These are phyloP conservation scores for Eustalomyia histrio DNA, from an alignment of 2,888 invertebrate species.

Conservation along the genomic window DNA sequence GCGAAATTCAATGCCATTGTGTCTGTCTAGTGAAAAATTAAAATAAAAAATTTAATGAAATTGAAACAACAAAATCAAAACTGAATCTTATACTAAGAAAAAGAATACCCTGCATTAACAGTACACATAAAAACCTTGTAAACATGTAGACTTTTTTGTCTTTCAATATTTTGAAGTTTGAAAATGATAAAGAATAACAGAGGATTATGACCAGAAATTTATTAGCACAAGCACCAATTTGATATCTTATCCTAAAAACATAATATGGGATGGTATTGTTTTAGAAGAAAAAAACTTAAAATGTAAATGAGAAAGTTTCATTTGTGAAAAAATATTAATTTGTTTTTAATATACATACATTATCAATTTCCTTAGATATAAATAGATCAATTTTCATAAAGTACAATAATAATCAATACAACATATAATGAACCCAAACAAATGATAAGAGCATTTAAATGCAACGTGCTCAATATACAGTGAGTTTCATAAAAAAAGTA, in stretches of 20 bases:
- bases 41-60: constrained; percentile 39
- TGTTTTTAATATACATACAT: too few species aligned
- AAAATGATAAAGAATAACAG: constrained; percentile 20
- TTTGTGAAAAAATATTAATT: too few species aligned
- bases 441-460: too few species aligned
- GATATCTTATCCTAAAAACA: constrained; percentile 23
- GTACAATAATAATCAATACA: too few species aligned
- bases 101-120: constrained; percentile 41
- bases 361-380: too few species aligned
- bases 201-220: constrained; percentile 27
- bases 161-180: neutral
- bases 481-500: too few species aligned
- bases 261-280: neutral
- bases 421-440: too few species aligned
- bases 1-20: constrained; percentile 74
- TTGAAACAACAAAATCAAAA: constrained; percentile 28
- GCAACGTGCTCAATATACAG: too few species aligned
- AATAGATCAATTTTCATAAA: too few species aligned
- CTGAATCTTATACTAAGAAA: constrained; percentile 36
- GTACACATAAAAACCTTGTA: constrained; percentile 49
- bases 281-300: neutral
- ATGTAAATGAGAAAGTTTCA: too few species aligned
- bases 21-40: constrained; percentile 61
- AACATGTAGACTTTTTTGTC: constrained; percentile 34
- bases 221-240: constrained; percentile 62